Evolutionary conservation across 1,140 invertebrate species (phyloP).

Genomic region (Dendrolimus kikuchii): DNA sequence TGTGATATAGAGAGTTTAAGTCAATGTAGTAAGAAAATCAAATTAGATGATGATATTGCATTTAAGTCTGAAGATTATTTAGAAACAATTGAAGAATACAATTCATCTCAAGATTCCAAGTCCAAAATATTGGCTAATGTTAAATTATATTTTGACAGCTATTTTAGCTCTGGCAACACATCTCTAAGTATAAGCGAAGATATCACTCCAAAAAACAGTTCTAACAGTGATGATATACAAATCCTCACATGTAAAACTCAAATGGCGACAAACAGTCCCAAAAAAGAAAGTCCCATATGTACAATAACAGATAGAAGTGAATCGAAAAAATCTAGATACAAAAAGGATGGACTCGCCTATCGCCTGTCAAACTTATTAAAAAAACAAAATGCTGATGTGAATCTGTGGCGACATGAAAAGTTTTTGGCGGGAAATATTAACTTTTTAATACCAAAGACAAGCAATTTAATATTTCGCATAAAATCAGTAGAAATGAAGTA

Average conservation of each 20-base stretch:
- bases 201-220: conserved; percentile 25
- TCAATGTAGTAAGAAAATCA: conserved; percentile 7
- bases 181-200: conserved; percentile 47
- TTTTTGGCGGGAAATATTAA: conserved; percentile 52
- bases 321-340: conserved; percentile 43
- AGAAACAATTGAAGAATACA: background rate
- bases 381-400: conserved; percentile 45
- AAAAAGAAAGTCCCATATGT: conserved; percentile 13
- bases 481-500: conserved; percentile 37
- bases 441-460: conserved; percentile 47
- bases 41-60: background rate
- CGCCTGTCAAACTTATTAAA: conserved; percentile 39
- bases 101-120: conserved; percentile 3
- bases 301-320: conserved; percentile 15
- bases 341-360: conserved; percentile 50
- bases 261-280: conserved; percentile 10
- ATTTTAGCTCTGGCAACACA: conserved; percentile 35
- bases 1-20: too few relatives aligned
- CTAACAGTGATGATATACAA: conserved; percentile 42
- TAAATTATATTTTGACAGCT: conserved; percentile 43
- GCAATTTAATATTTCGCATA: conserved; percentile 33
- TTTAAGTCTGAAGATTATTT: too few relatives aligned
- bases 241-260: conserved; percentile 28
- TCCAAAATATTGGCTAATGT: conserved; percentile 31
- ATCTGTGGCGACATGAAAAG: conserved; percentile 55